Evolutionary conservation across 2,113 vertebrate species (phyloP), one percentile per base, ranked within the genome.

Genomic region (Gyps fulvus): DNA sequence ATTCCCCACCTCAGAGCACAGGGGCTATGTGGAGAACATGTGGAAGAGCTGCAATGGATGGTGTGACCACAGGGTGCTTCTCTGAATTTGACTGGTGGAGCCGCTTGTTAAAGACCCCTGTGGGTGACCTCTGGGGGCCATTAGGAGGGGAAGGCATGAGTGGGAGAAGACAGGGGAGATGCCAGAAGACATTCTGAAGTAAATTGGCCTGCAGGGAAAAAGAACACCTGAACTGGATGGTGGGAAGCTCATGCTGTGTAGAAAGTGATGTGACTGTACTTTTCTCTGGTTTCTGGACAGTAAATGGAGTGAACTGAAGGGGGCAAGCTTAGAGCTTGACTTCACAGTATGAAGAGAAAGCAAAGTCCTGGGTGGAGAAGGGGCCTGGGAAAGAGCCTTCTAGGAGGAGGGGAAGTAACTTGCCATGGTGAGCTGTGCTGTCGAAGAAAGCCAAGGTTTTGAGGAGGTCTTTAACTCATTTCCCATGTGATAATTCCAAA

Each of bases 241-340:
- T 45, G 38, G 67, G 54, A 94, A 73, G 55, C 15, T 73, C 38
- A 21, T 58, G 59, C 25, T 90, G 74, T 58, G 31, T 20, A 73
- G 67, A 58, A 79, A 83, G 42, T 40, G 84, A 74, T 59, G 71
- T 69, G 43, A 34, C 43, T 63, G 74, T 78, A 87, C 52, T 94
- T 90, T 94, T 72, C 43, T 83, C 31, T 57, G 66, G 42, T 83
- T 81, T 92, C 79, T 92, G 95, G 66, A 59, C 92, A 93, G 88
- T 86, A 90, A 94, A 88, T 92, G 61, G 52, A 96, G 70, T 72
- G 66, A 95, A 92, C 76, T 95, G 94, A 95, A 95, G 89, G 76
- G 83, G 80, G 80, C 42, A 96, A 94, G 86, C 93, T 92, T 95
- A 90, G 54, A 92, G 86, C 91, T 96, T 93, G 76, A 49, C 94